Base-by-base conservation (phyloP, 2,113 vertebrate genomes). In the Lutjanus erythropterus region DNA sequence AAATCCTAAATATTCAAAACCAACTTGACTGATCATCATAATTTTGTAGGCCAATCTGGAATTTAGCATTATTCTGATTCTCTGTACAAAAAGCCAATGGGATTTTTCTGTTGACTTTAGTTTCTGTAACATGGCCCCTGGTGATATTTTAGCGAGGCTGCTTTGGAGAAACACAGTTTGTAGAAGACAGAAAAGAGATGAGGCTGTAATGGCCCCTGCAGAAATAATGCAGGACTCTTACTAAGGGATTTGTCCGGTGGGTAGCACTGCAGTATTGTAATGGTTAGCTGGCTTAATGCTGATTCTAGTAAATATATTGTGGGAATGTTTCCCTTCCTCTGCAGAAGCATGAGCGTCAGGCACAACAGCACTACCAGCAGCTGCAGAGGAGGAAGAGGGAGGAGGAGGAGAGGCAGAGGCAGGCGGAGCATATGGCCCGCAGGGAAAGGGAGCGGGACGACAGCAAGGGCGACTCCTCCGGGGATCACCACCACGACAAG, bases 261-360 rank as follows among this genome's bases (percentile, higher is more conserved):
- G 44, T 71, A 62, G 46, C 47, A 58, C 66, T 84, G 88, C 75
- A 75, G 50, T 46, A 29, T 71, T 78, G 65, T 55, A 66, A 61
- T 49, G 55, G 46, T 83, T 69, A 71, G 81, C 46, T 52, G 50
- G 21, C 14, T 83, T 80, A 29, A 49, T 81, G 81, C 87, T 83
- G 86, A 85, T 88, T 75, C 60, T 62, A n/a, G 60, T 18, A 33
- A 80, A 74, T 53, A n/a, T 41, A 59, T 39, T 25, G 49, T 78
- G 73, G 37, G 56, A 52, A 46, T 4, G 33, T 89, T 87, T 87
- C 37, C 33, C 71, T 80, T 82, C 50, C 83, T 86, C 83, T 69
- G 19, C 95, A 99, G 97, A 97, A 97, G 90, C 97, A 99, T 6
- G 97, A 99, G 90, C 96, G 97, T 12, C 98, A 99, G 91, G 98